Conservation (phyloP, 2,113 vertebrate genomes). For the Embiotoca jacksoni region DNA sequence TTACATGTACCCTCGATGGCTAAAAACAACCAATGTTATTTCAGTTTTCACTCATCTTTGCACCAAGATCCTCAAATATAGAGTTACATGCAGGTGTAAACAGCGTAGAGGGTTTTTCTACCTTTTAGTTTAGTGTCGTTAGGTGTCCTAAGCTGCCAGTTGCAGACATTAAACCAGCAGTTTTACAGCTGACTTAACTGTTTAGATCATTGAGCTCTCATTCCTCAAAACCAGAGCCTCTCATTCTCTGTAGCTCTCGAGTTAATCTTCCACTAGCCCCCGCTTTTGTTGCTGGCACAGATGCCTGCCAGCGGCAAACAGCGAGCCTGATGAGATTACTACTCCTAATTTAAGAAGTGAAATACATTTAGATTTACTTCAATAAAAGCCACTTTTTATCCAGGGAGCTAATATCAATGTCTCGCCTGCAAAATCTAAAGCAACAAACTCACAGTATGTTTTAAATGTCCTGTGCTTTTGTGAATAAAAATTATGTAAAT, state of each 20-base stretch:
- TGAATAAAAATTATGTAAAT: constrained; percentile 29
- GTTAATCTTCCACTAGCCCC: constrained; percentile 45
- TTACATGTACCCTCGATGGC: neutral
- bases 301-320: constrained; percentile 33
- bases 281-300: constrained; percentile 38
- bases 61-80: neutral
- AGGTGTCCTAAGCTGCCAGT: constrained; percentile 9
- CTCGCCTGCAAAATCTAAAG: constrained; percentile 14
- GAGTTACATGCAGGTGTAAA: neutral
- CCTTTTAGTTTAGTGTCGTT: constrained; percentile 20
- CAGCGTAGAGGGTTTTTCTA: neutral
- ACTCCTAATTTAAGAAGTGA: constrained; percentile 49
- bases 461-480: neutral
- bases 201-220: constrained; percentile 36
- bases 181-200: constrained; percentile 48
- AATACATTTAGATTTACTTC: constrained; percentile 23
- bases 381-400: constrained; percentile 27
- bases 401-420: constrained; percentile 2
- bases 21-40: neutral
- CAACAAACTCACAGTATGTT: neutral
- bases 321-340: constrained; percentile 53
- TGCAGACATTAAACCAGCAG: constrained; percentile 15
- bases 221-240: constrained; percentile 26
- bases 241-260: constrained; percentile 41
- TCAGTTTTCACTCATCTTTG: neutral